A percentile compares a stretch with the other conserved stretches of the same genome.
These are phyloP conservation scores for Marasmarcha lunaedactyla DNA, from an alignment of 2,888 invertebrate species.

Conservation along the genomic window DNA sequence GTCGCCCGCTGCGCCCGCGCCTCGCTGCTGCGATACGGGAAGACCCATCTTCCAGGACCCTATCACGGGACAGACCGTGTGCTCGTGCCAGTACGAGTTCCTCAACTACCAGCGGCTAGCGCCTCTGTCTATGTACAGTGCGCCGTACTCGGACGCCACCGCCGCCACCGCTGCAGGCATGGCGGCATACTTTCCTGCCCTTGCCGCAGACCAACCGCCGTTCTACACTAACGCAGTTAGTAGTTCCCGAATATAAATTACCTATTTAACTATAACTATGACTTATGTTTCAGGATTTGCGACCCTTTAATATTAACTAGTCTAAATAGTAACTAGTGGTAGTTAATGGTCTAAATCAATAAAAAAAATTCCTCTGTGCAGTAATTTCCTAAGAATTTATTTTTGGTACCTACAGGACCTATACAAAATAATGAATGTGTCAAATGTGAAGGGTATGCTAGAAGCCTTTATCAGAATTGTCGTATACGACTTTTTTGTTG, in stretches of 20 bases:
- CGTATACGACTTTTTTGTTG: constrained; percentile 32
- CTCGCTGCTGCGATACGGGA: constrained; percentile 92
- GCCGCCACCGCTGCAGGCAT: constrained; percentile 80
- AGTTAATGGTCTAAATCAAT: too few species aligned
- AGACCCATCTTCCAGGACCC: constrained; percentile 92
- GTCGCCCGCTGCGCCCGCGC: constrained; percentile 64
- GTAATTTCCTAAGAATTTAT: too few species aligned
- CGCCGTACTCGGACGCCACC: constrained; percentile 80
- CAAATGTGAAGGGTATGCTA: too few species aligned
- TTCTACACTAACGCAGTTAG: constrained; percentile 89
- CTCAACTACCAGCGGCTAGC: constrained; percentile 86
- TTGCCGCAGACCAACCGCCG: constrained; percentile 87
- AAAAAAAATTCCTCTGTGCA: too few species aligned
- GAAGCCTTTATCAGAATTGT: too few species aligned
- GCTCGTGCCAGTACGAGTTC: constrained; percentile 92
- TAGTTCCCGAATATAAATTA: too few species aligned
- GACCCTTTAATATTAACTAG: too few species aligned
- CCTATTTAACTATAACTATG: neutral
- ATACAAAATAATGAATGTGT: too few species aligned
- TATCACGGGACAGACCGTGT: constrained; percentile 87
- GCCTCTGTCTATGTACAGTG: constrained; percentile 84
- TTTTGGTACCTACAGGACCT: too few species aligned
- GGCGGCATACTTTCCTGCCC: constrained; percentile 87
- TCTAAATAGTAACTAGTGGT: too few species aligned
- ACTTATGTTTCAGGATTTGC: too few species aligned